Base-by-base conservation (phyloP, 2,797 vertebrate genomes). In the Acridotheres tristis region DNA sequence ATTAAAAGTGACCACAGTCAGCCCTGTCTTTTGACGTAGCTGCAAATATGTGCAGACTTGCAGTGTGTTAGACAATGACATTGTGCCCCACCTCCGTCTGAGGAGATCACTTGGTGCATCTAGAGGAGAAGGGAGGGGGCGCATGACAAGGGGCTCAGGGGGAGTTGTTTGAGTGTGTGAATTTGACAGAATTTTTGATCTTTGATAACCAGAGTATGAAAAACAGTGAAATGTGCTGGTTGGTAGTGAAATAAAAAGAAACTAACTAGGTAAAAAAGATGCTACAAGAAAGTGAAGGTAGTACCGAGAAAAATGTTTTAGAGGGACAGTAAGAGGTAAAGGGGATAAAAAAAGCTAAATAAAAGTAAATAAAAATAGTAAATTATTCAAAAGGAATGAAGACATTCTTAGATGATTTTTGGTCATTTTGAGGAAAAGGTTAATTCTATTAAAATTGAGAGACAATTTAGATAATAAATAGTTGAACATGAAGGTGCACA, bases 121-220 rank as follows among this genome's bases (percentile, higher is more conserved):
- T 26, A 7, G 25, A 26, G 34, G 53, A 77, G n/a, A 67, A 45
- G 23, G 42, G n/a, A 10, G 6, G 2, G 10, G 1, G 1, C 5
- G 10, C 50, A 51, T 9, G 16, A 30, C 9, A n/a, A 5, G 3
- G 5, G 9, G 40, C 12, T 81, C 13, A 3, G 10, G 4, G 0
- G 4, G 0, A 40, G 40, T 9, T 40, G 53, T 80, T 42, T 34
- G 26, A 40, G 15, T 59, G 2, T 69, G 42, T 66, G 55, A 32
- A 21, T 87, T 62, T 58, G 67, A 43, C 30, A 47, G 45, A 25
- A 18, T 8, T 77, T 90, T 86, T 74, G 22, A 14, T 59, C 26
- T 71, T 84, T 55, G 38, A 54, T 62, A 75, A n/a, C 25, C 13
- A 63, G n/a, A 32, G 45, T 85, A 58, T 89, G 68, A 13, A 34